Conservation (phyloP, 2,888 invertebrate species). For the Patella caerulea region DNA sequence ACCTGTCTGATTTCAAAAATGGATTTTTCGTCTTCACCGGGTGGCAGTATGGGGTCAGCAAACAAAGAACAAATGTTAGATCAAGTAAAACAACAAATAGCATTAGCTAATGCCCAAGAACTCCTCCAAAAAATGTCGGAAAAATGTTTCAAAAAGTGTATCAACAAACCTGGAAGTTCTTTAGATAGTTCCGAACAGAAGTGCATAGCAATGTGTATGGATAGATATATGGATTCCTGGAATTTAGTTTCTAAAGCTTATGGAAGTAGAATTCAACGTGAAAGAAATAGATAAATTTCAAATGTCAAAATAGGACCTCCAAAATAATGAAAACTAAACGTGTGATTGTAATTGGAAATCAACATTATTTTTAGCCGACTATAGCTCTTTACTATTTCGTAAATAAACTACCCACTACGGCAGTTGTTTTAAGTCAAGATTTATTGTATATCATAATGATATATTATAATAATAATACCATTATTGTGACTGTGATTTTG, state of each 20-base stretch:
- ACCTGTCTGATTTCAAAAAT: slow-evolving; percentile 27
- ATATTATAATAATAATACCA: too few relatives aligned
- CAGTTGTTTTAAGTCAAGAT: too few relatives aligned
- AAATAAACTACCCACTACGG: too few relatives aligned
- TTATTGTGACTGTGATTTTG: too few relatives aligned
- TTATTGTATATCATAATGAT: too few relatives aligned
- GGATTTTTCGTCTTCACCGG: slow-evolving; percentile 47
- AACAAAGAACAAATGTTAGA: slow-evolving; percentile 80
- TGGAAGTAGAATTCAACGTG: slow-evolving; percentile 86
- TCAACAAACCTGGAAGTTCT: slow-evolving; percentile 89
- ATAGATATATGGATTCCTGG: slow-evolving; percentile 97
- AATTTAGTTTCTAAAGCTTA: slow-evolving; percentile 93
- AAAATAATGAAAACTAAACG: too few relatives aligned
- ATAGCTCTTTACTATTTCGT: too few relatives aligned
- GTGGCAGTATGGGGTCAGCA: slow-evolving; percentile 37
- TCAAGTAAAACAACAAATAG: slow-evolving; percentile 94
- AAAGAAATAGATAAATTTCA: slow-evolving; percentile 68
- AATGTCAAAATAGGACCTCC: neutral
- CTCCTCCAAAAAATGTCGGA: slow-evolving; percentile 92
- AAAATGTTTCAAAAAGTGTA: slow-evolving; percentile 96
- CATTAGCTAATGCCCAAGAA: slow-evolving; percentile 93
- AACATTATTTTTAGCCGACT: too few relatives aligned
- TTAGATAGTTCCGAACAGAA: slow-evolving; percentile 74
- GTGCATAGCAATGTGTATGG: slow-evolving; percentile 98
- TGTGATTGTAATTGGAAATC: too few relatives aligned